A percentile compares a stretch with the other conserved stretches of the same genome.
Conservation (phyloP, 2,888 invertebrate species). For the Orthosia gracilis region DNA sequence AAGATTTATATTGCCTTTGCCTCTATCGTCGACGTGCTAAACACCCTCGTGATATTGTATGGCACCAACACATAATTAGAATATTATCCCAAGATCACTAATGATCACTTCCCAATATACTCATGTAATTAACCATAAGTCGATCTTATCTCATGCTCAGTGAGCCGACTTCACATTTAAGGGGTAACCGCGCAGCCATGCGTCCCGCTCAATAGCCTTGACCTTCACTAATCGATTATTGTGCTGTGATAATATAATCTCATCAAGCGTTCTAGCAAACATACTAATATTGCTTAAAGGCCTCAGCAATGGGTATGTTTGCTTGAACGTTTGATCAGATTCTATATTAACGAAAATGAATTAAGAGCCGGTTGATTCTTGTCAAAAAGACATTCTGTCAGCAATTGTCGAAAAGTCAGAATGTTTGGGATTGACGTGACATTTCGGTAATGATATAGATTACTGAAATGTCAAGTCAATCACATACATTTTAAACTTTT, state of each 20-base stretch:
- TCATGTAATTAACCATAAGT: constrained; percentile 12
- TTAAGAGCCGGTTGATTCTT: too few relatives aligned
- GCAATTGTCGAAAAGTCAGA: too few relatives aligned
- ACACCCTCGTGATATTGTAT: not conserved
- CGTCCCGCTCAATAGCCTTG: constrained; percentile 24
- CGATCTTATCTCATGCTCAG: constrained; percentile 20
- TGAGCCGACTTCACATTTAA: constrained; percentile 32
- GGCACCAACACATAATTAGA: too few relatives aligned
- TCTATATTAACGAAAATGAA: too few relatives aligned
- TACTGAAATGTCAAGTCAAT: too few relatives aligned
- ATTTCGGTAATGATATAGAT: too few relatives aligned
- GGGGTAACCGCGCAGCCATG: constrained; percentile 4
- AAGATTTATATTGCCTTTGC: not conserved
- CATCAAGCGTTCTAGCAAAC: too few relatives aligned
- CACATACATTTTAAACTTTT: too few relatives aligned
- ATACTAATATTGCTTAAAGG: too few relatives aligned
- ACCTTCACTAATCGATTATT: constrained; percentile 44
- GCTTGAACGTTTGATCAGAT: not conserved
- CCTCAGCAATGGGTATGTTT: not conserved
- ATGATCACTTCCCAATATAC: not conserved
- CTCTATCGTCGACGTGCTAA: too few relatives aligned
- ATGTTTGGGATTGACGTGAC: too few relatives aligned
- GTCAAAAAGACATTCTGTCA: too few relatives aligned
- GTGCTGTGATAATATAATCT: constrained; percentile 37
- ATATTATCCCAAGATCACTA: not conserved